Conservation (phyloP, 2,113 vertebrate genomes). For the Campylomormyrus numenius region DNA sequence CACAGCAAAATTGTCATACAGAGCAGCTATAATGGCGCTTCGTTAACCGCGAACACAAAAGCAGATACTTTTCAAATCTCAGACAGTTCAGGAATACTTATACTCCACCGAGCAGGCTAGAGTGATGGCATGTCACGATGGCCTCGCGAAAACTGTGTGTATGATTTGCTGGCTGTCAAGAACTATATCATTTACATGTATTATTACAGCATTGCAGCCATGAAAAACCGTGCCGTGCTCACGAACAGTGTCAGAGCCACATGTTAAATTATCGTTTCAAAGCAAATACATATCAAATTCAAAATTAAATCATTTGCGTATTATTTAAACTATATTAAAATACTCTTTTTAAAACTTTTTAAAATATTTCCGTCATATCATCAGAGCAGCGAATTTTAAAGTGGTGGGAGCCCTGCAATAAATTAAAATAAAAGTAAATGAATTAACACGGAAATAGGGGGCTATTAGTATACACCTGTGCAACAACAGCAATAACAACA, state of each 20-base stretch:
- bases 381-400: not conserved
- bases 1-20: not conserved
- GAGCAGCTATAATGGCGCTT: not conserved
- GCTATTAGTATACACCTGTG: not conserved
- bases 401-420: not conserved
- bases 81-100: not conserved
- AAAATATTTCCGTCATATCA: not conserved
- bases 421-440: not conserved
- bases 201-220: not conserved
- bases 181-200: not conserved
- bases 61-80: not conserved
- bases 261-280: not conserved
- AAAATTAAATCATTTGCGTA: not conserved
- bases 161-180: not conserved
- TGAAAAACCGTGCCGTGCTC: not conserved
- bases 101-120: not conserved
- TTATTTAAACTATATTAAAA: not conserved
- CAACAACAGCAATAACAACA: not conserved
- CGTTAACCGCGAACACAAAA: not conserved
- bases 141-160: not conserved
- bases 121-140: not conserved
- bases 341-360: not conserved
- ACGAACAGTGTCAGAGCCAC: not conserved
- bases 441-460: not conserved
- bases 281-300: not conserved